Evolutionary conservation across 1,140 invertebrate genomes (phyloP), one percentile per base, ranked within the genome.

Genomic region (Chelonus insularis): DNA sequence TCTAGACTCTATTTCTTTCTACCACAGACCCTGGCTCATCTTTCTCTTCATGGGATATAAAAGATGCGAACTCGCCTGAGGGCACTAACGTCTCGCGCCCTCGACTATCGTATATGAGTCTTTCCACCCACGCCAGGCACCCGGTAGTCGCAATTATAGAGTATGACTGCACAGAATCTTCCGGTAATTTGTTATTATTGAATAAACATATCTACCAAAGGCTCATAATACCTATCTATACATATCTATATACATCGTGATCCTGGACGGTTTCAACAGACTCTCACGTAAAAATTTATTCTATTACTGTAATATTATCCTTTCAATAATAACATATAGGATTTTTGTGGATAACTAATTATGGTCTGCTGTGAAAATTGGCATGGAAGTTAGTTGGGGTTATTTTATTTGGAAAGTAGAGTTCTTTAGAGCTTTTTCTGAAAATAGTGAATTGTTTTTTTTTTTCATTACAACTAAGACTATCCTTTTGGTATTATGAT

Each of bases 121-220:
- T 21, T 50, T 57, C 47, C 62, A 64, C 62, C 63, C 56, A 64
- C 63, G 36, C 18, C 59, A 65, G 65, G 66, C 67, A 69, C 47
- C 48, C 63, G 68, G 68, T 70, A 74, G 70, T 74, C 75, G 68
- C 76, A 79, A 79, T 79, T 78, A 79, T 71, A 68, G 72, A 79
- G 72, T 79, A 79, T 79, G 77, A 79, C 77, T 79, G 70, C 68
- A 77, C 77, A 77, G 59, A 77, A 77, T 78, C 72, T 68, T 68
- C 67, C 62, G 67, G 71, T 70, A 79, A 78, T 79, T 79, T 77
- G 75, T 77, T 75, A 70, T 73, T 72, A 73, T 76, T 72, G 70
- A 74, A 74, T 73, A 72, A 76, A 43, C 6, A 29, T 29, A 29
- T 29, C 25, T 7, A 29, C 25, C 25, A 3, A 29, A 29, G 7